Conservation (phyloP, 2,113 vertebrate species). For the Callospermophilus lateralis region DNA sequence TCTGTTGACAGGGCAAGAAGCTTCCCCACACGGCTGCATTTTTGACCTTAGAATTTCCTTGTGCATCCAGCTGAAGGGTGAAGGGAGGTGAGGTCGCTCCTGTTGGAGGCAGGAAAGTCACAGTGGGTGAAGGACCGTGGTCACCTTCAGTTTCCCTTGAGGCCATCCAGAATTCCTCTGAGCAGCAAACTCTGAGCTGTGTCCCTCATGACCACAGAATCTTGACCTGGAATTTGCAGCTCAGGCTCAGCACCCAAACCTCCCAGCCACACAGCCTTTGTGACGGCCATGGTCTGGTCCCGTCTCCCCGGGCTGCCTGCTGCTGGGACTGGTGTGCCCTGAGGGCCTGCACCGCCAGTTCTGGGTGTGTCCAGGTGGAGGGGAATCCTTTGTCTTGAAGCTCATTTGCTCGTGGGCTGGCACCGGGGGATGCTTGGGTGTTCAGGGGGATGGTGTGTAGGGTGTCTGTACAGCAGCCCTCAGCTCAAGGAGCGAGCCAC, state of each 20-base stretch:
- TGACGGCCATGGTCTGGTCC: not conserved
- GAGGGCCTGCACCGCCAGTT: not conserved
- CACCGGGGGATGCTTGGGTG: not conserved
- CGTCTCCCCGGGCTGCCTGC: too few relatives aligned
- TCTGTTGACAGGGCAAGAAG: not conserved
- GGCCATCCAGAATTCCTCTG: not conserved
- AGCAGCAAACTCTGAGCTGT: not conserved
- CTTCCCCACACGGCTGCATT: accelerated
- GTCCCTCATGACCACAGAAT: not conserved
- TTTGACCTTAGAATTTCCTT: accelerated
- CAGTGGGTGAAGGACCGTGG: accelerated
- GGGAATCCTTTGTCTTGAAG: not conserved
- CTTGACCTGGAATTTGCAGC: not conserved
- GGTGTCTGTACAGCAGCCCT: not conserved
- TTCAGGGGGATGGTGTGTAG: too few relatives aligned
- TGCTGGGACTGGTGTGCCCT: not conserved
- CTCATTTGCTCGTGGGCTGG: not conserved
- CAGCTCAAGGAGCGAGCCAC: not conserved
- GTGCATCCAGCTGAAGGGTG: accelerated
- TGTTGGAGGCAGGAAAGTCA: not conserved
- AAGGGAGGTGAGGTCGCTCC: not conserved
- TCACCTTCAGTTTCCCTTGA: not conserved
- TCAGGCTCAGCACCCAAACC: not conserved
- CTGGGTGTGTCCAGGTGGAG: not conserved
- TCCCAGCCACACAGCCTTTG: not conserved